Evolutionary conservation across 2,113 vertebrate genomes (phyloP).

Genomic region (Pteropus alecto): DNA sequence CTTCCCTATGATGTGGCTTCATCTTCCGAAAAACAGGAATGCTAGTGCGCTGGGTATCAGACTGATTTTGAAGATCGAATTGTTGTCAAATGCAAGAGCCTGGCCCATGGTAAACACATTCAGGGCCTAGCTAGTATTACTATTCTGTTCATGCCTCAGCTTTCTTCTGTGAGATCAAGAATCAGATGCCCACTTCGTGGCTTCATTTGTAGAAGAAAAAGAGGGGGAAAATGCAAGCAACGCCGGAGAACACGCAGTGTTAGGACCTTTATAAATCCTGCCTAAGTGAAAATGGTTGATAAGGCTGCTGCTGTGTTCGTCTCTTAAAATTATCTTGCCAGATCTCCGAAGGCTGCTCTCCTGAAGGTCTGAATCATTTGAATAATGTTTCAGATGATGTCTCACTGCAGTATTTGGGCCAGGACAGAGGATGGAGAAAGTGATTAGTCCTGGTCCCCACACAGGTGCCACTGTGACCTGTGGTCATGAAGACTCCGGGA

Average conservation of each 20-base stretch:
- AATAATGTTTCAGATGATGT: conserved; percentile 56
- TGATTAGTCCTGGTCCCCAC: neutral
- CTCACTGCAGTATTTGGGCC: neutral
- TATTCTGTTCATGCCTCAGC: neutral
- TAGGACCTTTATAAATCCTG: neutral
- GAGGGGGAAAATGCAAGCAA: neutral
- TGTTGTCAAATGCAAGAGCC: neutral
- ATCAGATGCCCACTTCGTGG: neutral
- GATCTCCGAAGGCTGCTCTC: neutral
- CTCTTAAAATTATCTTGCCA: conserved; percentile 44
- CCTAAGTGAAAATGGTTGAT: conserved; percentile 36
- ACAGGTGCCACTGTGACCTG: neutral
- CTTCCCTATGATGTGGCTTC: neutral
- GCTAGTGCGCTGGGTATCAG: neutral
- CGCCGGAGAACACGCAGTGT: neutral
- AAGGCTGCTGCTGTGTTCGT: conserved; percentile 2
- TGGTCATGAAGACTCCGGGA: neutral
- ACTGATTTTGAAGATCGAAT: neutral
- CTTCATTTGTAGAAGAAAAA: neutral
- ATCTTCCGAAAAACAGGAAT: neutral
- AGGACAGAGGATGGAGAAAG: neutral
- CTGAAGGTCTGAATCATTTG: conserved; percentile 51
- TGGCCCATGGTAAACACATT: fast-evolving
- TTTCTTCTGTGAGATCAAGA: neutral
- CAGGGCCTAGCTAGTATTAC: neutral